Percentiles rank a stretch among this genome's conserved stretches.
These are phyloP conservation scores for Trachelus tabidus DNA, from an alignment of 2,888 invertebrate species.

Conservation along the genomic window DNA sequence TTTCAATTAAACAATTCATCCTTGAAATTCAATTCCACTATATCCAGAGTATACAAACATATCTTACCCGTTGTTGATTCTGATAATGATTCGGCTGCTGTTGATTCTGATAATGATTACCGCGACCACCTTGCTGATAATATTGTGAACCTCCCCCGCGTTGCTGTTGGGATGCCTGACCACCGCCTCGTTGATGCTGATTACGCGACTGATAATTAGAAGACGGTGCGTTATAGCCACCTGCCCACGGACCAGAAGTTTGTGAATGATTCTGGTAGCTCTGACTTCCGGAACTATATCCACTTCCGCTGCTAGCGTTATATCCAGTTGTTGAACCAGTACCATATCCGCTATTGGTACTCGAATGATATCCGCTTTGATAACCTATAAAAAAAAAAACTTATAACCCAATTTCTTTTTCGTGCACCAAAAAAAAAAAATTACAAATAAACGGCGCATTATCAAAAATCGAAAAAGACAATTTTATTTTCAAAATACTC, in stretches of 20 bases:
- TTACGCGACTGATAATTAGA: slow-evolving; percentile 34
- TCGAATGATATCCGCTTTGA: slow-evolving; percentile 47
- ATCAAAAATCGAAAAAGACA: too few species aligned
- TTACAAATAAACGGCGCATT: too few species aligned
- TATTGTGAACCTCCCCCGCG: slow-evolving; percentile 8
- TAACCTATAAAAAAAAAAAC: slow-evolving; percentile 42
- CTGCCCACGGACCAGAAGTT: slow-evolving; percentile 43
- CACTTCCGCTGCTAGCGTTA: slow-evolving; percentile 17
- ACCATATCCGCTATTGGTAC: slow-evolving; percentile 23
- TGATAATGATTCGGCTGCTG: slow-evolving; percentile 37
- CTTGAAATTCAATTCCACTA: too few species aligned
- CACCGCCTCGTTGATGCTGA: slow-evolving; percentile 21
- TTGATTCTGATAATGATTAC: slow-evolving; percentile 35
- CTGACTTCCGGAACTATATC: slow-evolving; percentile 28
- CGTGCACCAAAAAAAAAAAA: too few species aligned
- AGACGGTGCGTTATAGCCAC: slow-evolving; percentile 35
- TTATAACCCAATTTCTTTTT: too few species aligned
- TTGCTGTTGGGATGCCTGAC: slow-evolving; percentile 7
- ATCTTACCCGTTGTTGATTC: slow-evolving; percentile 35
- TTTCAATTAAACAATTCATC: too few species aligned
- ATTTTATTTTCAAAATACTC: too few species aligned
- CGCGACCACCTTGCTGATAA: slow-evolving; percentile 25
- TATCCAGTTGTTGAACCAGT: slow-evolving; percentile 15
- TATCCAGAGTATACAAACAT: too few species aligned
- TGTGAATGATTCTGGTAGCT: slow-evolving; percentile 32